A percentile compares a stretch with the other conserved stretches of the same genome.
Conservation (phyloP, 1,140 invertebrate genomes). For the Drosophila azteca region DNA sequence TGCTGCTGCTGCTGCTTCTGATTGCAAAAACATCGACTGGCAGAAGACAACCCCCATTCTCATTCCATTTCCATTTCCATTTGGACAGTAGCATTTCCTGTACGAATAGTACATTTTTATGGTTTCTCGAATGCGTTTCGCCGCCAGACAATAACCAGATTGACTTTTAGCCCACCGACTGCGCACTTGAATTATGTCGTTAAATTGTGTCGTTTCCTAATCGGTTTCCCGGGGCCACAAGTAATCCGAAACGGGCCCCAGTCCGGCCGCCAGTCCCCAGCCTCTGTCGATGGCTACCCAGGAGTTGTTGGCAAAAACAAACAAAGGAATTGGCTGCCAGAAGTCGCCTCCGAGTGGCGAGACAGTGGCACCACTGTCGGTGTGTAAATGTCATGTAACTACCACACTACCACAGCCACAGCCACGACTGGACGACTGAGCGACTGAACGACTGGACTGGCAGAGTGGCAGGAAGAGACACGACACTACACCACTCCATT, state of each 20-base stretch:
- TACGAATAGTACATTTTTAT: constrained; percentile 65
- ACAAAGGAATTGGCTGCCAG: constrained; percentile 34
- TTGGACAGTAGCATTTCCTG: constrained; percentile 66
- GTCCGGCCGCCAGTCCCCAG: neutral
- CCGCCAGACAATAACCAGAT: constrained; percentile 70
- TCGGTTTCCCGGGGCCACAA: constrained; percentile 53
- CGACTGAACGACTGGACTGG: too few species aligned
- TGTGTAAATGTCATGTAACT: constrained; percentile 71
- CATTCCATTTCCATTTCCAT: constrained; percentile 6
- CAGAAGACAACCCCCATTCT: constrained; percentile 34
- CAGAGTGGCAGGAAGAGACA: constrained; percentile 5
- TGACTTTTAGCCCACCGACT: constrained; percentile 59
- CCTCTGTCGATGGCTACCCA: neutral
- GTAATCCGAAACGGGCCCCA: constrained; percentile 59
- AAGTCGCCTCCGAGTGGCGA: too few species aligned
- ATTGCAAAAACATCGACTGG: constrained; percentile 62
- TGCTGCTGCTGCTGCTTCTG: constrained; percentile 27
- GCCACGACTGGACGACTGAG: too few species aligned
- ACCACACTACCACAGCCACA: constrained; percentile 21
- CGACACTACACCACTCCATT: too few species aligned
- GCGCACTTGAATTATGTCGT: constrained; percentile 80
- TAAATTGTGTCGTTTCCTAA: constrained; percentile 82
- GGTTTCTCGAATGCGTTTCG: constrained; percentile 64
- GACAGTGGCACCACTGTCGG: too few species aligned
- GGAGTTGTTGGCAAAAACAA: constrained; percentile 51